Base-by-base conservation (phyloP, 2,888 invertebrate genomes). In the Dryobotodes eremita region DNA sequence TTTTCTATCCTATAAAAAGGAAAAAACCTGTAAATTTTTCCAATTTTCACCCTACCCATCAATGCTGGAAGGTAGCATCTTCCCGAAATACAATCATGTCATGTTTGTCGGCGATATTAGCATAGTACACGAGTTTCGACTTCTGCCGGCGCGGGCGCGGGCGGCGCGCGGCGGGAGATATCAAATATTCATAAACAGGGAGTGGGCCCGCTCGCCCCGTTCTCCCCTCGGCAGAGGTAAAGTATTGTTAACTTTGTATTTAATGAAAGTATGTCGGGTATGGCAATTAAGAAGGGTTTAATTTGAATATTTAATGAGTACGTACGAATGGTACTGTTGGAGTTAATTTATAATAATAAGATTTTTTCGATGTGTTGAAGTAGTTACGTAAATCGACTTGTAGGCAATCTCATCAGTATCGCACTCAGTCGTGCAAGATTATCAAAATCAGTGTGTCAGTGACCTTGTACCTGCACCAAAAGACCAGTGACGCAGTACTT, bases 171-270 rank as follows among this genome's bases (percentile, higher is more conserved):
- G 81, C 78, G 84, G 69, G 46, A 0, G 69, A 83, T 79, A 95
- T 96, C 93, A 94, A 95, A 95, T 95, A 96, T 96, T 95, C 96
- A 96, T 95, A 91, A 89, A 85, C 83, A 80, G 89, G 92, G 93
- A 83, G 82, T 74, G 83, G 66, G 90, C 87, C 88, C 77, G 75
- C 71, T 76, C 84, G 68, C 85, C 90, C 89, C 87, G 53, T 80
- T 82, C 88, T 88, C 89, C 90, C 90, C 87, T 68, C 71, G 64
- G 71, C 23, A 15, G 23, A 26, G 15, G 15, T n/a, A 48, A 69
- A 72, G 36, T 69, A 65, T 74, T 80, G 77, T 70, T 75, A 77
- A 66, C 59, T 79, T 78, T 85, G 82, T 80, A 75, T 81, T 80
- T 71, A 75, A 80, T 79, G 76, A 64, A 74, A 71, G 73, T 71